Percentiles rank a stretch among this genome's conserved stretches.
Conservation (phyloP, 2,888 invertebrate species). For the Schizaphis graminum region DNA sequence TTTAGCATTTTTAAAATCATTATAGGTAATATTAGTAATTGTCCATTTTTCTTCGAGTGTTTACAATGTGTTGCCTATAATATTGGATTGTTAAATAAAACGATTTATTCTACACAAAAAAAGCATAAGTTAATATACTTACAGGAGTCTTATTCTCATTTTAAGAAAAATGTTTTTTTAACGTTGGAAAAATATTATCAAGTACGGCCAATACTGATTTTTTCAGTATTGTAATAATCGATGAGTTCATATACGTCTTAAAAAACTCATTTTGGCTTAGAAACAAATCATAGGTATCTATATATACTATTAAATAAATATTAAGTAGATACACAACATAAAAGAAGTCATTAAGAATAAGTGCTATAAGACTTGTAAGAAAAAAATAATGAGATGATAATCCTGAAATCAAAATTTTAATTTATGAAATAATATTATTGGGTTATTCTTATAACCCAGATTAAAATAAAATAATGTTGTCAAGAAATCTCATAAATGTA, state of each 20-base stretch:
- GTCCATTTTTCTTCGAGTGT: not conserved
- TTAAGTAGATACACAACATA: not conserved
- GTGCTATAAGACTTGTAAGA: not conserved
- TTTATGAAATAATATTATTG: not conserved
- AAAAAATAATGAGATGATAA: not conserved
- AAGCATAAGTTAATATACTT: not conserved
- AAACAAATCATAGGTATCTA: not conserved
- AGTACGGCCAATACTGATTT: not conserved
- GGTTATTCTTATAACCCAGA: not conserved
- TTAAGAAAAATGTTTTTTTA: not conserved
- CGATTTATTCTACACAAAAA: not conserved
- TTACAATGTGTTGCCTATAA: not conserved
- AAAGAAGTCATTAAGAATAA: not conserved
- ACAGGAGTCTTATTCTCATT: not conserved
- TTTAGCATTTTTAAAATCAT: not conserved
- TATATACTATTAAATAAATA: not conserved
- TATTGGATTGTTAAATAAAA: not conserved
- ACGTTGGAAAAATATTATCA: not conserved
- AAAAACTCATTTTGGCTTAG: not conserved
- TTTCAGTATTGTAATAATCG: not conserved
- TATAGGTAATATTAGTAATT: not conserved
- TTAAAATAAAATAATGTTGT: not conserved
- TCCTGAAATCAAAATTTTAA: not conserved
- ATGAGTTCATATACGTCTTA: not conserved
- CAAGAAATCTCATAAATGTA: not conserved